A percentile compares a stretch with the other conserved stretches of the same genome.
Conservation (phyloP, 2,113 vertebrate genomes). For the Eidolon helvum region DNA sequence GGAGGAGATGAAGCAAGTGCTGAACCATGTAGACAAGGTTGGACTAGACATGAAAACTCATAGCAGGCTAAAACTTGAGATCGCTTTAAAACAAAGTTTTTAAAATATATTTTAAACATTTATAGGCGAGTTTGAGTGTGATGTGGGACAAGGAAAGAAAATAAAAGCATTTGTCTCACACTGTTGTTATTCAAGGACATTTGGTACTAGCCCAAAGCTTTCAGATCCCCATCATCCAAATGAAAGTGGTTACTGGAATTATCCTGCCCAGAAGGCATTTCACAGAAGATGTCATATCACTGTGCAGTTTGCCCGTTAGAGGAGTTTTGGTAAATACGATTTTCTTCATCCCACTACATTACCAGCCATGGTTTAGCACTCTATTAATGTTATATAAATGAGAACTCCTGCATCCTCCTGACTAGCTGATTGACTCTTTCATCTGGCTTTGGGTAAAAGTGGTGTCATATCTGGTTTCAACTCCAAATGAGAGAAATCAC, state of each 20-base stretch:
- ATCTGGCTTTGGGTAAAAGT: neutral
- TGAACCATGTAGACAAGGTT: neutral
- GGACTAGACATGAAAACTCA: neutral
- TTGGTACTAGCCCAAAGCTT: neutral
- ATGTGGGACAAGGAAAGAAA: neutral
- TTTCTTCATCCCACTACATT: neutral
- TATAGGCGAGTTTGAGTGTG: neutral
- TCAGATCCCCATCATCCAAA: neutral
- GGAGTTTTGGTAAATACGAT: neutral
- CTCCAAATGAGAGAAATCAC: neutral
- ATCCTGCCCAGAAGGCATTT: neutral
- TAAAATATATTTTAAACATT: neutral
- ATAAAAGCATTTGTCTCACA: neutral
- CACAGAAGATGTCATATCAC: neutral
- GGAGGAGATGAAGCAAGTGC: neutral
- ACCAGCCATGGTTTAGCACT: neutral
- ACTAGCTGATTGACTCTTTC: neutral
- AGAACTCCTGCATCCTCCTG: neutral
- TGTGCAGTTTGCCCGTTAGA: neutral
- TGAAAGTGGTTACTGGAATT: neutral
- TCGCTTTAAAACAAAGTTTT: neutral
- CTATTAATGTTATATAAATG: too few relatives aligned
- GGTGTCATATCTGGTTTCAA: neutral
- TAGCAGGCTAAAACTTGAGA: neutral
- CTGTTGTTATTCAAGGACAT: neutral